Evolutionary conservation across 2,113 vertebrate species (phyloP), one percentile per base, ranked within the genome.

Genomic region (Scomber colias): DNA sequence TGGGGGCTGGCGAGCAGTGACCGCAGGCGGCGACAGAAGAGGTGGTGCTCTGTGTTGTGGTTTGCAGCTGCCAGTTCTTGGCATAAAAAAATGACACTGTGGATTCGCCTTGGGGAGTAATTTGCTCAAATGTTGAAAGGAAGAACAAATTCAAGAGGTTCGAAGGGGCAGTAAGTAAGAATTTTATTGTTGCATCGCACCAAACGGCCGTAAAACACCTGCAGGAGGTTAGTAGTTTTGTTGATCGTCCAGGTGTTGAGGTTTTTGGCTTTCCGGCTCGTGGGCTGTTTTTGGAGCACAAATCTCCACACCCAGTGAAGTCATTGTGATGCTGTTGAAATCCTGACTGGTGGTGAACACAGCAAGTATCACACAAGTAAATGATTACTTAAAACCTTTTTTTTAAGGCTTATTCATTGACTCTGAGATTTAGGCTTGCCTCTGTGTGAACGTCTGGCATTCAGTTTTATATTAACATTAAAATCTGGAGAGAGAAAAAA

Each of bases 51-150:
- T 84, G 53, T 73, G 21, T 46, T n/a, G 67, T 53, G 73, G 53
- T 86, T 74, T 76, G 64, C 76, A 86, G 84, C 89, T 84, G 78
- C 75, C 53, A 53, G 31, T 48, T 75, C 71, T 59, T 71, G 44
- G 79, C 30, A 54, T 9, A 30, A 76, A 68, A 60, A 74, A 62
- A 65, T 46, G 19, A 27, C 13, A 44, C 51, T 75, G 66, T 72
- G 71, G 68, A 57, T 17, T 35, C 11, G 2, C 63, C 30, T 79
- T 50, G 8, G 74, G 73, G 66, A 70, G 84, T 46, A 48, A 71
- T 68, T 63, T 66, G 49, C 35, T 31, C 19, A 63, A 60, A 70
- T 35, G 77, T 79, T 79, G 21, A 40, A 66, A 80, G 81, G 48
- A 75, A 79, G 68, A 74, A 79, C 27, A 60, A 75, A 72, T 71